Evolutionary conservation across 1,140 invertebrate genomes (phyloP).

Genomic region (Phortica variegata): DNA sequence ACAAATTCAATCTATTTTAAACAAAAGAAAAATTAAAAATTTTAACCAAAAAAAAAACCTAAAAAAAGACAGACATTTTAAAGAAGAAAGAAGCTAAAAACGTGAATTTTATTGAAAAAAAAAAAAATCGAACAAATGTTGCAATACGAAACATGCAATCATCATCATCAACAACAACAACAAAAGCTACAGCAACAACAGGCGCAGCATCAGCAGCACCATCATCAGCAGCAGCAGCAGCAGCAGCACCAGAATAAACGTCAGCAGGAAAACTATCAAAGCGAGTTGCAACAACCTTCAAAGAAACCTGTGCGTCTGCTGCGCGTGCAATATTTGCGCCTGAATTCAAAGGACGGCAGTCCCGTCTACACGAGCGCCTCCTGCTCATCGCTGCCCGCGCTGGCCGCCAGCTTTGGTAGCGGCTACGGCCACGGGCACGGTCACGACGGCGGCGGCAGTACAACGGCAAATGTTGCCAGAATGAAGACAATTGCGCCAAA

Average conservation of each 20-base stretch:
- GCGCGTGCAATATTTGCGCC: slow-evolving; percentile 45
- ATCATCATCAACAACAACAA: slow-evolving; percentile 24
- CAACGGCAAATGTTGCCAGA: slow-evolving; percentile 36
- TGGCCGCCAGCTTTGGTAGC: slow-evolving; percentile 2
- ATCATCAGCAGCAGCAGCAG: slow-evolving; percentile 13
- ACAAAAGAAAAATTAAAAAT: slow-evolving; percentile 33
- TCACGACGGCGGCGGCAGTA: no score
- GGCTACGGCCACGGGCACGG: neutral
- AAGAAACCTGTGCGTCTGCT: slow-evolving; percentile 43
- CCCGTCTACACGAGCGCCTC: slow-evolving; percentile 17
- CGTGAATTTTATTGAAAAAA: neutral
- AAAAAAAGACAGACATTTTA: neutral
- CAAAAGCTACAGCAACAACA: slow-evolving; percentile 34
- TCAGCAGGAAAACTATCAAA: slow-evolving; percentile 19
- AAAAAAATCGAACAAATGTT: slow-evolving; percentile 24
- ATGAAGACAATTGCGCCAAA: slow-evolving; percentile 69
- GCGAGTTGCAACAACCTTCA: slow-evolving; percentile 16
- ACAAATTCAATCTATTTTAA: slow-evolving; percentile 19
- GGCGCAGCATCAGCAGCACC: slow-evolving; percentile 29
- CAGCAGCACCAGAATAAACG: slow-evolving; percentile 34
- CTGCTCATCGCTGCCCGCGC: slow-evolving; percentile 8
- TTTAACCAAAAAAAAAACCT: slow-evolving; percentile 17
- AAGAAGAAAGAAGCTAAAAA: slow-evolving; percentile 7
- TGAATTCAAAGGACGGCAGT: slow-evolving; percentile 49
- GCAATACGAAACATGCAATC: slow-evolving; percentile 40